Evolutionary conservation across 92 coral and sea anemone species (phyloP).

Genomic region (Scolanthus callimorphus): DNA sequence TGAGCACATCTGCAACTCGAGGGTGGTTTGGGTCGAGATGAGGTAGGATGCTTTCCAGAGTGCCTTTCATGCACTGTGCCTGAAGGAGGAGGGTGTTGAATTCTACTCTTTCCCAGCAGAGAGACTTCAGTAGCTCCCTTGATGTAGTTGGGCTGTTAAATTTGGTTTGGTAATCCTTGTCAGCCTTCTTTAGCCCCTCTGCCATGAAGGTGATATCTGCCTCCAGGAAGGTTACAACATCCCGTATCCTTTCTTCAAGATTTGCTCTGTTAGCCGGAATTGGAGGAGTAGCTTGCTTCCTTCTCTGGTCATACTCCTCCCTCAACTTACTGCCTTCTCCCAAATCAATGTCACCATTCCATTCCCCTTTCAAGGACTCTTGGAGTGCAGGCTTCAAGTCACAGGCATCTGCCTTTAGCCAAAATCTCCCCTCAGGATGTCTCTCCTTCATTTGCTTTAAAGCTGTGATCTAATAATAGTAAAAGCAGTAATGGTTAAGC

Average conservation of each 20-base stretch:
- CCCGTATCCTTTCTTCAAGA: neutral
- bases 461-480: too few species aligned
- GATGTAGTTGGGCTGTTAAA: too few species aligned
- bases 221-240: neutral
- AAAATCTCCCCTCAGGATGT: slow-evolving; percentile 26
- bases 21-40: slow-evolving; percentile 18
- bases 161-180: too few species aligned
- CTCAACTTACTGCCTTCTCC: slow-evolving; percentile 3
- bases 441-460: slow-evolving; percentile 3
- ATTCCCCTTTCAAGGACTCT: slow-evolving; percentile 22
- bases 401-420: slow-evolving; percentile 29
- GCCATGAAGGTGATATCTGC: slow-evolving; percentile 5
- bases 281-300: neutral
- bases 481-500: too few species aligned
- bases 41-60: slow-evolving; percentile 1
- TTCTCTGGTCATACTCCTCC: slow-evolving; percentile 3
- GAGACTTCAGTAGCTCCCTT: slow-evolving; percentile 8
- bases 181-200: too few species aligned
- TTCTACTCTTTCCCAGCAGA: slow-evolving; percentile 71
- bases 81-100: slow-evolving; percentile 51
- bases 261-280: neutral
- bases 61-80: slow-evolving; percentile 29
- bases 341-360: slow-evolving; percentile 20
- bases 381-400: slow-evolving; percentile 17
- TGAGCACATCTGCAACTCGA: slow-evolving; percentile 10